Evolutionary conservation across 2,888 invertebrate species (phyloP).

Genomic region (Keiferia lycopersicella): DNA sequence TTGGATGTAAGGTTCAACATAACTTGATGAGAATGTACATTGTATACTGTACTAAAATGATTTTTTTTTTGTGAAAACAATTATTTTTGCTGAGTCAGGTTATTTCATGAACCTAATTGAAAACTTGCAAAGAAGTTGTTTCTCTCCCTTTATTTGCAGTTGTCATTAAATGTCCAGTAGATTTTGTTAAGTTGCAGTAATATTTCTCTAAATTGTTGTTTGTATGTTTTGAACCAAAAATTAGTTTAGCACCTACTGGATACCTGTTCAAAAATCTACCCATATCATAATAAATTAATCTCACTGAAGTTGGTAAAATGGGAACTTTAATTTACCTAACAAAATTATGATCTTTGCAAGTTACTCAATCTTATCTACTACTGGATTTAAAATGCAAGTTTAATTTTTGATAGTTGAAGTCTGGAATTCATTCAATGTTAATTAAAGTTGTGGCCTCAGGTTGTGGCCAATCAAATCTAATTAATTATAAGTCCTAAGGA

Average conservation of each 20-base stretch:
- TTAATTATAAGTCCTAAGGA: slow-evolving; percentile 4
- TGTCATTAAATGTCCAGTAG: no score
- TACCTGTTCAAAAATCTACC: no score
- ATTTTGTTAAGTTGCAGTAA: no score
- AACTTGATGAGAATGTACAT: neutral
- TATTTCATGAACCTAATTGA: neutral
- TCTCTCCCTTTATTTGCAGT: neutral
- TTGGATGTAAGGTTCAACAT: neutral
- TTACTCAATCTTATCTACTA: neutral
- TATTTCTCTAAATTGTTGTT: no score
- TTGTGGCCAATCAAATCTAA: slow-evolving; percentile 33
- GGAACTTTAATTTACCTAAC: no score
- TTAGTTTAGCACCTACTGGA: no score
- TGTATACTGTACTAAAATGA: no score
- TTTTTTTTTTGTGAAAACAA: neutral
- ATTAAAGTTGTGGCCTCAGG: slow-evolving; percentile 38
- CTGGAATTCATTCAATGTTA: slow-evolving; percentile 49
- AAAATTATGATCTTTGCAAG: neutral
- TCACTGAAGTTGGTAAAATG: no score
- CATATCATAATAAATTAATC: no score
- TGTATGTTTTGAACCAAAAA: no score
- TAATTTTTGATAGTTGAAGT: slow-evolving; percentile 33
- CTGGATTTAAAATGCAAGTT: slow-evolving; percentile 9
- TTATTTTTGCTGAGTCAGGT: neutral
- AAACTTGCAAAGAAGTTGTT: neutral